Base-by-base conservation (phyloP, 2,888 invertebrate species). In the Pristionchus entomophagus region DNA sequence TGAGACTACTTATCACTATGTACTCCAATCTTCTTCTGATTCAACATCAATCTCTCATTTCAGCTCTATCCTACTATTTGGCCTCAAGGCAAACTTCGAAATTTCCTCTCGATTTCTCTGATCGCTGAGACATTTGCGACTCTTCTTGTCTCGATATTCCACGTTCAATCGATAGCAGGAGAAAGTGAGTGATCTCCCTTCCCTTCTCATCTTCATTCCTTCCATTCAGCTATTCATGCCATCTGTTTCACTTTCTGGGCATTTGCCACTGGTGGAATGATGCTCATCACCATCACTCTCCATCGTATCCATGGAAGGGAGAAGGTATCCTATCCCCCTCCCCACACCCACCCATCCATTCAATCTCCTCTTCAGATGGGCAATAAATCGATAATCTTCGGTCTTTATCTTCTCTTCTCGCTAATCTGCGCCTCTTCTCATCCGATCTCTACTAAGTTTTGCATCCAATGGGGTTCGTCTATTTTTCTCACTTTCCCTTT, bases 191-290 rank as follows among this genome's bases (percentile, higher is more conserved):
- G 22, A 41, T 45, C 41, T 41, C 10, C 5, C 8, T 10, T 73
- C 26, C 17, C 17, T 56, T 22, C 56, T 56, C 22, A 14, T 56
- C 22, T 22, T 41, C 41, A 12, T 41, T 41, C 22, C 22, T 41
- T 26, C 14, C 41, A 10, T 45, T 73, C 45, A 73, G 73, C 73
- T 6, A 45, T 73, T 41, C 73, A 73, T 73, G 73, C 73, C 10
- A n/a, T 73, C 45, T 73, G 73, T 73, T 73, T 73, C 45, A 73
- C 73, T 2, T 73, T 73, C 73, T 73, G 73, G 73, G 73, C 73
- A 19, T 73, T 73, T 26, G 73, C 73, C n/a, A 17, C 41, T 26
- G 73, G 73, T 0, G 38, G 41, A 45, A 41, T 73, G 1, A 73
- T 73, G 73, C 26, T 73, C 1, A 26, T 41, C n/a, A 73, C 73